Conservation (phyloP, 2,113 vertebrate species). For the Nymphicus hollandicus region DNA sequence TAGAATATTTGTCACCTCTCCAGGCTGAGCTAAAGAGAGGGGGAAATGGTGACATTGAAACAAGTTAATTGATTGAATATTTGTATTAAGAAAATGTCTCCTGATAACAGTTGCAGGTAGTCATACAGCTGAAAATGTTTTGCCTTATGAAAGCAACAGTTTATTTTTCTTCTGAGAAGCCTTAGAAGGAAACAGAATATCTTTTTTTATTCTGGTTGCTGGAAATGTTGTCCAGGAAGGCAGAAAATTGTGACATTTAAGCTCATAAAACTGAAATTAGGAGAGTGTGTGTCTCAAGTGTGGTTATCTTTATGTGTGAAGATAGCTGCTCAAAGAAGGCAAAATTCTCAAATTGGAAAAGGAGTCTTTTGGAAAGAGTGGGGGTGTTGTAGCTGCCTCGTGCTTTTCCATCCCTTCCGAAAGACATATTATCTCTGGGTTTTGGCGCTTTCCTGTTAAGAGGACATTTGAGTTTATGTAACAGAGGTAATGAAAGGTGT, state of each 20-base stretch:
- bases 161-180: background rate
- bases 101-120: background rate
- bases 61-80: background rate
- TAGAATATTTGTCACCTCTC: background rate
- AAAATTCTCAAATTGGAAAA: background rate
- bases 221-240: constrained; percentile 11
- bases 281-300: background rate
- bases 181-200: background rate
- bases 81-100: background rate
- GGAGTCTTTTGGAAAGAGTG: background rate
- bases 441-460: background rate
- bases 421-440: fast-evolving
- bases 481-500: background rate
- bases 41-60: background rate
- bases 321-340: background rate
- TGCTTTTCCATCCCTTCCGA: background rate
- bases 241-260: background rate
- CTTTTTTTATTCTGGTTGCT: background rate
- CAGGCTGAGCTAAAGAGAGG: background rate
- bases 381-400: background rate
- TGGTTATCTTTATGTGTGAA: background rate
- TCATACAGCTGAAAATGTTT: background rate
- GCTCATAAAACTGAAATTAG: background rate
- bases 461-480: background rate
- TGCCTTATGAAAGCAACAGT: background rate